Percentiles rank a stretch among this genome's conserved stretches.
Evolutionary conservation across 2,888 invertebrate genomes (phyloP).

Genomic region (Eupithecia pulchellata): DNA sequence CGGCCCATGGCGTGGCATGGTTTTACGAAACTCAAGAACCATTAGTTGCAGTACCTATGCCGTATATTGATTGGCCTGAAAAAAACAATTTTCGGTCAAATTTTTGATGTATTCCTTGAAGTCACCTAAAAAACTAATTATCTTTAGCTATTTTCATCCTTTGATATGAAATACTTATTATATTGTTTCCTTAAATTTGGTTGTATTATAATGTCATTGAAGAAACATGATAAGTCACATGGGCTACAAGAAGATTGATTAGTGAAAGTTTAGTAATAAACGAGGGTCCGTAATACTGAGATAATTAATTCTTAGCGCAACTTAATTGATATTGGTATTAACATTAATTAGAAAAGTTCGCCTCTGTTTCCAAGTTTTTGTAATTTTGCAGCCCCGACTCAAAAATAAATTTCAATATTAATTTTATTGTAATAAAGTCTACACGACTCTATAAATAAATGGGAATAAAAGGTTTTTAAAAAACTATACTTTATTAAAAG

Average conservation of each 20-base stretch:
- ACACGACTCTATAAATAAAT: conserved; percentile 17
- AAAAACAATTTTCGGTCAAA: background rate
- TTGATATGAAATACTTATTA: background rate
- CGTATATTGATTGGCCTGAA: background rate
- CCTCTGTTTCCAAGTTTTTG: conserved; percentile 63
- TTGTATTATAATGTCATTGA: conserved; percentile 19
- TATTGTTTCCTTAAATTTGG: background rate
- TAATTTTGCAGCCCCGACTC: conserved; percentile 49
- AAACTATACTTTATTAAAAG: background rate
- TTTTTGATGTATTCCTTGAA: background rate
- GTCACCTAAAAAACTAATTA: background rate
- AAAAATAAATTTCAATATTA: conserved; percentile 38
- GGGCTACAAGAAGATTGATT: conserved; percentile 77
- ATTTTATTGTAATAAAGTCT: conserved; percentile 35
- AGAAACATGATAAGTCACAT: conserved; percentile 47
- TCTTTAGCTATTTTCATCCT: background rate
- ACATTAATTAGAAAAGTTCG: conserved; percentile 82
- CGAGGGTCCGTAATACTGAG: conserved; percentile 78
- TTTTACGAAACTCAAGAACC: background rate
- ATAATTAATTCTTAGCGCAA: conserved; percentile 83
- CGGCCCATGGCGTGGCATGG: background rate
- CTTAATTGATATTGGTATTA: conserved; percentile 83
- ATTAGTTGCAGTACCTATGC: background rate
- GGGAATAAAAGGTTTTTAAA: background rate
- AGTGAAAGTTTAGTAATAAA: conserved; percentile 83